Percentiles rank a stretch among this genome's conserved stretches.
phyloP scores from a whole-genome alignment of 1,140 invertebrate species.

The Bombus vancouverensis region DNA sequence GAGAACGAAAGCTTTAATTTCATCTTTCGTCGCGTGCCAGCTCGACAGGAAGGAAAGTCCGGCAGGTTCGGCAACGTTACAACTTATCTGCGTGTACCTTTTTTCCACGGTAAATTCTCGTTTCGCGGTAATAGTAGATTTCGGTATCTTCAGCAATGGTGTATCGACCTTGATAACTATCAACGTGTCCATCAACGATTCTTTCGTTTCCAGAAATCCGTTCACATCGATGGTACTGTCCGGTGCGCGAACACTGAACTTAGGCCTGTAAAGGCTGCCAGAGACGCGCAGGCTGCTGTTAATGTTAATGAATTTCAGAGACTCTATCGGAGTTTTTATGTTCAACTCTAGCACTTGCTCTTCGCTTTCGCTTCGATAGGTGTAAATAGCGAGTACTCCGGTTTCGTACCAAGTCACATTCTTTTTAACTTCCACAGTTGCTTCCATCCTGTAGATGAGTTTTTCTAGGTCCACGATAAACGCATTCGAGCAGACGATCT shows the following conservation, averaged over 20 bases:
- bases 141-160: constrained; percentile 85
- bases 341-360: constrained; percentile 81
- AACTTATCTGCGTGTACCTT: constrained; percentile 82
- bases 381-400: constrained; percentile 82
- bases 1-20: constrained; percentile 77
- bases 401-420: constrained; percentile 83
- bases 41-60: constrained; percentile 79
- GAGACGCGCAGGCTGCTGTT: constrained; percentile 81
- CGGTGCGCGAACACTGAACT: constrained; percentile 79
- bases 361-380: constrained; percentile 74
- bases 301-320: constrained; percentile 81
- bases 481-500: constrained; percentile 85
- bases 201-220: constrained; percentile 82
- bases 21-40: constrained; percentile 82
- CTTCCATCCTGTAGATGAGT: constrained; percentile 82
- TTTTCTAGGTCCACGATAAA: constrained; percentile 84
- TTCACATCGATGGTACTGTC: constrained; percentile 79
- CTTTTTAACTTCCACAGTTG: constrained; percentile 83
- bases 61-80: constrained; percentile 61
- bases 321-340: constrained; percentile 83
- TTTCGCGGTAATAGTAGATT: constrained; percentile 84
- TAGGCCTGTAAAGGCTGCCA: constrained; percentile 82
- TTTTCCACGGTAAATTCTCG: constrained; percentile 87
- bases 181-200: constrained; percentile 85
- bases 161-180: constrained; percentile 84